A percentile compares a stretch with the other conserved stretches of the same genome.
Evolutionary conservation across 2,797 vertebrate species (phyloP).

Genomic region (Chromis chromis): DNA sequence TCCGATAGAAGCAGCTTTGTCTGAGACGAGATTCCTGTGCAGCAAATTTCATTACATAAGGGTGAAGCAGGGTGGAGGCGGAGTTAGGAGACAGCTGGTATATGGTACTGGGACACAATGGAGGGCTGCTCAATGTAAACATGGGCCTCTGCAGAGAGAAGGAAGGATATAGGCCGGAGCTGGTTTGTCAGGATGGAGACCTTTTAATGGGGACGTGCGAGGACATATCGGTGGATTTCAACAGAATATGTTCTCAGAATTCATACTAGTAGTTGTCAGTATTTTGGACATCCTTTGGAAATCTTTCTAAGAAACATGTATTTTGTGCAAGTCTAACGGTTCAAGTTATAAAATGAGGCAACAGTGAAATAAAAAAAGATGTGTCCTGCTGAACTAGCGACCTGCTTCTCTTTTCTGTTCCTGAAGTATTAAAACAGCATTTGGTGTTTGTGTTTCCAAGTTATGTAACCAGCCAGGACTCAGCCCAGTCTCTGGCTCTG

Average conservation of each 20-base stretch:
- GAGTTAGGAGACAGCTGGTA: conserved; percentile 76
- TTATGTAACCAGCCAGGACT: conserved; percentile 70
- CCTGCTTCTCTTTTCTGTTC: conserved; percentile 38
- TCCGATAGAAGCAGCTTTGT: conserved; percentile 84
- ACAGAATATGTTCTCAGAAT: conserved; percentile 1
- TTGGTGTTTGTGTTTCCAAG: conserved; percentile 49
- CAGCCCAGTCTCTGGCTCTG: conserved; percentile 56
- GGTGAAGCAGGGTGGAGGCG: conserved; percentile 62
- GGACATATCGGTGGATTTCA: neutral
- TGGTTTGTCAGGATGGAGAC: neutral
- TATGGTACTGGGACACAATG: conserved; percentile 70
- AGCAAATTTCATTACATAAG: conserved; percentile 82
- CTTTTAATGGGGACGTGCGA: neutral
- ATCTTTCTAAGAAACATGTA: neutral
- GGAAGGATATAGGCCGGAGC: conserved; percentile 11
- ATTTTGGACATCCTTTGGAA: neutral
- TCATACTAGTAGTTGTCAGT: neutral
- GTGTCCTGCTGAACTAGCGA: conserved; percentile 65
- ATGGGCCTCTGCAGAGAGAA: conserved; percentile 24
- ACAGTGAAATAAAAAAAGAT: neutral
- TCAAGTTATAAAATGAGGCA: neutral
- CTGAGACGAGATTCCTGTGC: conserved; percentile 82
- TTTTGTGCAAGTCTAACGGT: too few relatives aligned
- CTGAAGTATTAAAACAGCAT: conserved; percentile 45
- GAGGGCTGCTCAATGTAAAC: conserved; percentile 64